These are phyloP conservation scores for Cosmopolites sordidus DNA, from an alignment of 2,888 invertebrate species.

Conservation along the genomic window DNA sequence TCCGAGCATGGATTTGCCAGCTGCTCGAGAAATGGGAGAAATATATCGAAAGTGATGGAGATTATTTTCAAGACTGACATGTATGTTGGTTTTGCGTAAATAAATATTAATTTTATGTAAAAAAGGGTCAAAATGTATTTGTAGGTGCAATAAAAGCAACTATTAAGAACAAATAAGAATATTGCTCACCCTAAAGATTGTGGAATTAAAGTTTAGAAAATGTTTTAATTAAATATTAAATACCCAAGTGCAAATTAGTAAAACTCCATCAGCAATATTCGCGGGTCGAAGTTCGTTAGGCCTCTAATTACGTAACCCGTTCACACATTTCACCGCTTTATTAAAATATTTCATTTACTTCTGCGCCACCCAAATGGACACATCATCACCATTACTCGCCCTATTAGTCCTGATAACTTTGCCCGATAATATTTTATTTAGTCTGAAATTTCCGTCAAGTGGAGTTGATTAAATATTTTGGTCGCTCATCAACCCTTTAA, in stretches of 20 bases:
- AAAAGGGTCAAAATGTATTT: too few species aligned
- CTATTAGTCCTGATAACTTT: conserved; percentile 31
- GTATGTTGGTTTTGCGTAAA: too few species aligned
- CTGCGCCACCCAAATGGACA: conserved; percentile 34
- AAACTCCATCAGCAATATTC: conserved; percentile 45
- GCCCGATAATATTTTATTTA: conserved; percentile 29
- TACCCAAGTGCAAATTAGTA: conserved; percentile 37
- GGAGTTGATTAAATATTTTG: conserved; percentile 22
- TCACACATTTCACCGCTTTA: conserved; percentile 39
- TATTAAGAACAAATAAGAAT: too few species aligned
- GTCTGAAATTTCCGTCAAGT: conserved; percentile 22
- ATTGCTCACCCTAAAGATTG: too few species aligned
- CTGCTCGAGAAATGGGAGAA: too few species aligned
- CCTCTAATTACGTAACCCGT: conserved; percentile 42
- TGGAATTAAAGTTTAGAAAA: neutral
- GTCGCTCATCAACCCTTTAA: neutral
- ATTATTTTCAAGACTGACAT: too few species aligned
- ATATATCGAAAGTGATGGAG: too few species aligned
- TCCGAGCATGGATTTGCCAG: too few species aligned
- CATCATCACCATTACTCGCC: conserved; percentile 32
- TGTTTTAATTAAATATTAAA: conserved; percentile 1
- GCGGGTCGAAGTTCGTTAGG: conserved; percentile 40
- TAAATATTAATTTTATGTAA: too few species aligned
- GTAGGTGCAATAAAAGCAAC: too few species aligned
- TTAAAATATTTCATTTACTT: conserved; percentile 44